Base-by-base conservation (phyloP, 1,140 invertebrate species). In the Rhysida immarginata region DNA sequence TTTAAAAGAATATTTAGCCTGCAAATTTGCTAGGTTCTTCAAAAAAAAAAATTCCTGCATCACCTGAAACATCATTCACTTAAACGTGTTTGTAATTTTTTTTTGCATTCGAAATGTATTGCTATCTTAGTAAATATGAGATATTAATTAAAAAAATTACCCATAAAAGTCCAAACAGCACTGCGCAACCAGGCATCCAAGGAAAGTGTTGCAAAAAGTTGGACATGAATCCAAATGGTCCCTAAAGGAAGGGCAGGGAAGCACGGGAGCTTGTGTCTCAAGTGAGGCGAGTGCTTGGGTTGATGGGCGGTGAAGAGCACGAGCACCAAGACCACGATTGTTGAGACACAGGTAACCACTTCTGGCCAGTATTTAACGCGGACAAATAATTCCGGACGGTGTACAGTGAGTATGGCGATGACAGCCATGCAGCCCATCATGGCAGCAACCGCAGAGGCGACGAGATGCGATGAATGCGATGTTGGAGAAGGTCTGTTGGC, bases 161-260 rank as follows among this genome's bases (percentile, higher is more conserved):
- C 61, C 14, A 62, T 29, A 26, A 62, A 48, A 20, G 55, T 26
- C 61, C 61, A 62, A 16, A 62, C 51, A n/a, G 58, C 49, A 13
- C 54, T 49, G 5, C 55, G 46, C 0, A 62, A 16, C 61, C 59
- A 62, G 35, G 61, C 51, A 11, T 53, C 41, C 18, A 46, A 53
- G n/a, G 59, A 55, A 44, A 62, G 54, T 21, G 44, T 55, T 20
- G 58, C 53, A 0, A 62, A 44, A 2, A 62, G 50, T 43, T 61
- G 61, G 2, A 62, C 45, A 23, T 61, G 52, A 58, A 62, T 53
- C 60, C 57, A 61, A 51, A 62, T 51, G 21, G 61, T 46, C 16
- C 55, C 57, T 16, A 62, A n/a, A n/a, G 61, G 61, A 43, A 62
- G 54, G 27, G 58, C 58, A 23, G 61, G 61, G 5, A 62, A 46